These are phyloP conservation scores for Hedya salicella DNA, from an alignment of 2,888 invertebrate genomes.

Conservation along the genomic window DNA sequence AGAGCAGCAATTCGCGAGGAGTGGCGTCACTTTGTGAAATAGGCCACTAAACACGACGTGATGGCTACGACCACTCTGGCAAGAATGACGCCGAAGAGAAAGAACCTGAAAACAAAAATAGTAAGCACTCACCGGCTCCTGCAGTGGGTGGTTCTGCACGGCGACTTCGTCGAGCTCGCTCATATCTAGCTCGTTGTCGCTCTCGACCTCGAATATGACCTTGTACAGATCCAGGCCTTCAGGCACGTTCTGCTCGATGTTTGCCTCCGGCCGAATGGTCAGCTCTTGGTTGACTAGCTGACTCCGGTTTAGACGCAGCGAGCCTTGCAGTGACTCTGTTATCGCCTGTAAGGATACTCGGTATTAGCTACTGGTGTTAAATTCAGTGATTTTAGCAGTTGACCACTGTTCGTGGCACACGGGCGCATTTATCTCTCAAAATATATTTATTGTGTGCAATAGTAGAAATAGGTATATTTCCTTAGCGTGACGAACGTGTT, in stretches of 20 bases:
- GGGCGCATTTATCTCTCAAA: too few relatives aligned
- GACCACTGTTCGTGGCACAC: too few relatives aligned
- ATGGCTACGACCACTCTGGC: too few relatives aligned
- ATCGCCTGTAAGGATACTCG: constrained; percentile 66
- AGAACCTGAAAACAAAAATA: too few relatives aligned
- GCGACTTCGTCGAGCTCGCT: constrained; percentile 64
- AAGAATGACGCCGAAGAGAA: too few relatives aligned
- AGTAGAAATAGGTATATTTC: too few relatives aligned
- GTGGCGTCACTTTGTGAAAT: too few relatives aligned
- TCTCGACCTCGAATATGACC: constrained; percentile 77
- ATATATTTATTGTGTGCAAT: too few relatives aligned
- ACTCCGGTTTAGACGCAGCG: constrained; percentile 71
- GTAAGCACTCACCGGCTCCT: constrained; percentile 61
- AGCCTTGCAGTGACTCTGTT: constrained; percentile 73
- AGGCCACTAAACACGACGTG: too few relatives aligned
- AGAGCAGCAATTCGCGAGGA: too few relatives aligned
- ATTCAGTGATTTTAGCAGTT: too few relatives aligned
- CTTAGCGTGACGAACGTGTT: too few relatives aligned
- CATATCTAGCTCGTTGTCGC: constrained; percentile 72
- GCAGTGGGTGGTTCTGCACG: constrained; percentile 59
- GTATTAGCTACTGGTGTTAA: neutral
- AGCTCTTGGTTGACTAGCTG: constrained; percentile 76
- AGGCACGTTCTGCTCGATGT: constrained; percentile 78
- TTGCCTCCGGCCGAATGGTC: constrained; percentile 77
- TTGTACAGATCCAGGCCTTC: constrained; percentile 76